A percentile compares a stretch with the other conserved stretches of the same genome.
Conservation (phyloP, 1,140 invertebrate species). For the Anastrepha ludens region DNA sequence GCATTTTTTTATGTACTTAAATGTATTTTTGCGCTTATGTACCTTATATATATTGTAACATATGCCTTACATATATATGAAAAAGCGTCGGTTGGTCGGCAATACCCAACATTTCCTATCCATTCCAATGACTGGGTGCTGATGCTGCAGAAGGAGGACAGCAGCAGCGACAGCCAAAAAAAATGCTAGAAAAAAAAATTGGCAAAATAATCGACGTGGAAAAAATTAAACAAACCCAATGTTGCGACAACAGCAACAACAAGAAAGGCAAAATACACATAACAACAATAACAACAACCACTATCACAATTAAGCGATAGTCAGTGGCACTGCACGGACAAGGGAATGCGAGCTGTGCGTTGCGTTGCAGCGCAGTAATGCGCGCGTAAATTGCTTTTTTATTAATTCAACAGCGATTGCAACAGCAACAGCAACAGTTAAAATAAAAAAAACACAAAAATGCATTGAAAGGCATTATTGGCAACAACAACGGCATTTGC, state of each 20-base stretch:
- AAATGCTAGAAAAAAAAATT: conserved; percentile 25
- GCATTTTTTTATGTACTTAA: not conserved
- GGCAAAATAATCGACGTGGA: conserved; percentile 34
- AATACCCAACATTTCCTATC: not conserved
- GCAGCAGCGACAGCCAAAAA: not conserved
- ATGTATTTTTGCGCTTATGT: not conserved
- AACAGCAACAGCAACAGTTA: not conserved
- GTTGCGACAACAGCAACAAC: not conserved
- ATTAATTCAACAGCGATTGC: not conserved
- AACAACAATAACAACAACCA: not conserved
- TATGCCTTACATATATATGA: not conserved
- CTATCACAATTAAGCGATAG: not conserved
- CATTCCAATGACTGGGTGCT: not conserved
- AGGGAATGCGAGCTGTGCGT: not conserved
- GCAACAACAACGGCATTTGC: not conserved
- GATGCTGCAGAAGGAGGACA: not conserved
- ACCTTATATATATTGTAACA: not conserved
- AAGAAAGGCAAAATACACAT: not conserved
- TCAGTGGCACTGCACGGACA: not conserved
- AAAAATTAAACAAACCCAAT: conserved; percentile 53
- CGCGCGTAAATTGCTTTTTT: conserved; percentile 43
- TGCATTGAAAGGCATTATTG: not conserved
- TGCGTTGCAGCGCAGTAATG: not conserved
- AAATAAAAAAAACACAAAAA: not conserved
- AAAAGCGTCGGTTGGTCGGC: not conserved